Conservation (phyloP, 2,797 vertebrate species). For the Lagodon rhomboides region DNA sequence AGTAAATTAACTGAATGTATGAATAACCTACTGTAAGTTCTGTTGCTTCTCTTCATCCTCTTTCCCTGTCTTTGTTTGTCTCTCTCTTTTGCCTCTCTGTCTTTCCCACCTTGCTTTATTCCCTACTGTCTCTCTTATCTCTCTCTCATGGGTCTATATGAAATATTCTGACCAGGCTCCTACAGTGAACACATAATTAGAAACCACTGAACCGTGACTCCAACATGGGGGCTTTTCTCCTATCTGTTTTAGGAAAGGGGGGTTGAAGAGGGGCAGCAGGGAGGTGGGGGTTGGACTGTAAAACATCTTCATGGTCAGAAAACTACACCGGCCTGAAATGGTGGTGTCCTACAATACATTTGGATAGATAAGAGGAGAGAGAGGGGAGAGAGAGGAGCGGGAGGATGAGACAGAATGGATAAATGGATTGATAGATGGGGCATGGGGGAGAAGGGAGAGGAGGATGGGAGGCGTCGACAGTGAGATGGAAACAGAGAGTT, state of each 20-base stretch:
- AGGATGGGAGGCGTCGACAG: constrained; percentile 43
- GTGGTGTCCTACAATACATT: constrained; percentile 57
- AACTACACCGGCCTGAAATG: constrained; percentile 47
- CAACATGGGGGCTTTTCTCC: constrained; percentile 68
- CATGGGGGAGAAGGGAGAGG: constrained; percentile 35
- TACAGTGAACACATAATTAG: constrained; percentile 78
- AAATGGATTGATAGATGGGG: constrained; percentile 71
- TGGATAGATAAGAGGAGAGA: constrained; percentile 60
- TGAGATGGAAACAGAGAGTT: constrained; percentile 62
- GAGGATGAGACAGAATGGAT: constrained; percentile 48
- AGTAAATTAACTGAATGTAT: constrained; percentile 10
- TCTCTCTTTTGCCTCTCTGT: constrained; percentile 23
- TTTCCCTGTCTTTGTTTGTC: constrained; percentile 23
- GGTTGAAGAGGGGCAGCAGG: background rate
- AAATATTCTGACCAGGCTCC: constrained; percentile 74
- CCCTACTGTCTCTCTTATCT: constrained; percentile 58
- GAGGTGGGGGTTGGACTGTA: constrained; percentile 41
- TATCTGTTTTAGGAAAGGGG: constrained; percentile 65
- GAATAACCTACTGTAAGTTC: background rate
- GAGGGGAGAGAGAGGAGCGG: constrained; percentile 5
- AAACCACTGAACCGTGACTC: constrained; percentile 72
- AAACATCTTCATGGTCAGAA: constrained; percentile 72
- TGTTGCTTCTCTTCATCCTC: constrained; percentile 17
- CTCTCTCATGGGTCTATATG: constrained; percentile 64
- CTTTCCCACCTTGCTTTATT: constrained; percentile 29